Conservation (phyloP, 2,113 vertebrate species). For the Collichthys lucidus region DNA sequence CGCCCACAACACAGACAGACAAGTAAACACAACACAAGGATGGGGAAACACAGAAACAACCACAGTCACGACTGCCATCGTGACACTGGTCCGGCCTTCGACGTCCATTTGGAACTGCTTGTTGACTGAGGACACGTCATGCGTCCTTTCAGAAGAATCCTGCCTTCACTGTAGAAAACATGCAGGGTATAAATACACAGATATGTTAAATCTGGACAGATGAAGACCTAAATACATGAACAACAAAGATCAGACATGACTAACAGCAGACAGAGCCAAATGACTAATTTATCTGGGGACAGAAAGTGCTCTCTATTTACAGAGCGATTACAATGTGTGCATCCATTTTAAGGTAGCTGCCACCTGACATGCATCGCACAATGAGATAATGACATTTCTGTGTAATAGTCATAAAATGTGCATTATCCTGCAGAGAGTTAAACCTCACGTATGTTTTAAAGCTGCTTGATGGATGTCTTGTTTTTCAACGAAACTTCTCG, state of each 20-base stretch:
- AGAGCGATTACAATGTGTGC: background rate
- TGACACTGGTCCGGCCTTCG: too few species aligned
- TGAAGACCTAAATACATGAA: background rate
- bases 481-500: constrained; percentile 38
- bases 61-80: too few species aligned
- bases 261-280: background rate
- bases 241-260: too few species aligned
- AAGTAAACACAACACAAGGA: too few species aligned
- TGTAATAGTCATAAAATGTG: background rate
- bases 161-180: background rate
- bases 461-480: constrained; percentile 50
- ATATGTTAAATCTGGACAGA: background rate
- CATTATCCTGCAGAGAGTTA: constrained; percentile 4
- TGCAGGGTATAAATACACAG: background rate
- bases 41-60: too few species aligned
- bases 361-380: background rate
- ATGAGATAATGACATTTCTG: background rate
- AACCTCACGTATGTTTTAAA: constrained; percentile 10
- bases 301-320: background rate
- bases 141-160: background rate
- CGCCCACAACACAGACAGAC: too few species aligned
- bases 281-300: background rate
- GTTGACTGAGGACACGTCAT: background rate
- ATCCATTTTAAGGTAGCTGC: background rate
- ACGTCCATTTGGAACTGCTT: background rate